Percentiles rank a stretch among this genome's conserved stretches.
These are phyloP conservation scores for Scophthalmus maximus DNA, from an alignment of 2,113 vertebrate genomes.

Conservation along the genomic window DNA sequence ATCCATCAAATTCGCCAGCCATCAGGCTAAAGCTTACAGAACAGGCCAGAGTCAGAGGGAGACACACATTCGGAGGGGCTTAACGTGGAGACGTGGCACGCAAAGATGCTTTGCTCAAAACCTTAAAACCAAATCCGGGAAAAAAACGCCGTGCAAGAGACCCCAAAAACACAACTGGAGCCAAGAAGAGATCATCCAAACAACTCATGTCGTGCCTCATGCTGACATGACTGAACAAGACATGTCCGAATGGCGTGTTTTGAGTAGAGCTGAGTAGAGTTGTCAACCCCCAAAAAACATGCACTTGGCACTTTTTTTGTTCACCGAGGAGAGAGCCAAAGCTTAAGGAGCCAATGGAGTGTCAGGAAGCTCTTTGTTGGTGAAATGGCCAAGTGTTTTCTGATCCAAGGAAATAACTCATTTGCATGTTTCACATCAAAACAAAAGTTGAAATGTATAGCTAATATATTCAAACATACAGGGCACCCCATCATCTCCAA, in stretches of 20 bases:
- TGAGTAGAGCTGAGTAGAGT: not conserved
- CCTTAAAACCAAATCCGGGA: slow-evolving; percentile 20
- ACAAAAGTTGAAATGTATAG: too few species aligned
- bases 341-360: slow-evolving; percentile 1
- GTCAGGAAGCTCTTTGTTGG: not conserved
- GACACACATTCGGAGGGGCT: slow-evolving; percentile 58
- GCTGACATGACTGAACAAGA: slow-evolving; percentile 19
- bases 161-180: too few species aligned
- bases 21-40: slow-evolving; percentile 67
- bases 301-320: slow-evolving; percentile 1
- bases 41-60: slow-evolving; percentile 33
- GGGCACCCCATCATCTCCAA: too few species aligned
- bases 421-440: not conserved
- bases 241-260: slow-evolving; percentile 15
- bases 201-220: not conserved
- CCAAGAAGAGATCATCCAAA: not conserved
- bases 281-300: slow-evolving; percentile 13
- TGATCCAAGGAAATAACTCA: not conserved
- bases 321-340: not conserved
- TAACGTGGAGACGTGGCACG: slow-evolving; percentile 49
- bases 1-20: slow-evolving; percentile 64
- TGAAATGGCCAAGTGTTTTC: not conserved
- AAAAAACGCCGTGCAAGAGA: not conserved
- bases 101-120: slow-evolving; percentile 41
- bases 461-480: too few species aligned